Percentiles rank a stretch among this genome's conserved stretches.
Evolutionary conservation across 2,888 invertebrate species (phyloP).

Genomic region (Orthosia cruda): DNA sequence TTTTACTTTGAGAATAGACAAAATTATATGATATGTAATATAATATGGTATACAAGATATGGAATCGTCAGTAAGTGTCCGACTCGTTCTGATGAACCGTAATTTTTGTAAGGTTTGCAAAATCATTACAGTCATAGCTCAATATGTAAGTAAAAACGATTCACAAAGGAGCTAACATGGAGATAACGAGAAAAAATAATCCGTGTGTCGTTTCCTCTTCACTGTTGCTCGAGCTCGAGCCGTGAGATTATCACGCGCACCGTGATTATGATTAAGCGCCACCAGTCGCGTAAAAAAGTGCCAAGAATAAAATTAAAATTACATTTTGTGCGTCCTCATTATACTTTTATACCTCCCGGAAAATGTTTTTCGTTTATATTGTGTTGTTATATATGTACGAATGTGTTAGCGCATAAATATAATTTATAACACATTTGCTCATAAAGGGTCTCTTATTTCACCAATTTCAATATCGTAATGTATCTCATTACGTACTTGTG

Average conservation of each 20-base stretch:
- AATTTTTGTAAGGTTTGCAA: neutral
- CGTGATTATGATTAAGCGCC: constrained; percentile 87
- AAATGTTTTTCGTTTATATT: constrained; percentile 68
- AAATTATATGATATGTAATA: too few species aligned
- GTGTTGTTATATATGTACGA: constrained; percentile 32
- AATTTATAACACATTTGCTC: too few species aligned
- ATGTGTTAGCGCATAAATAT: constrained; percentile 27
- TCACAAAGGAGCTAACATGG: constrained; percentile 63
- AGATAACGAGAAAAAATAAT: constrained; percentile 79
- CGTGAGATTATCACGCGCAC: constrained; percentile 83
- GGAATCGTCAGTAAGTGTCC: neutral
- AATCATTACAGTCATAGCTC: constrained; percentile 27
- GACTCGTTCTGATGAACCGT: too few species aligned
- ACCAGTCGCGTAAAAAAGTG: constrained; percentile 79
- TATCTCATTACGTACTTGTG: too few species aligned
- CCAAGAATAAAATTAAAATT: constrained; percentile 84
- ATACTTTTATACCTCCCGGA: constrained; percentile 71
- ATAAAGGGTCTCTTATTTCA: too few species aligned
- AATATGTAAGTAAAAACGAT: constrained; percentile 75
- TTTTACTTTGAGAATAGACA: too few species aligned
- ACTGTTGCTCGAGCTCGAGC: constrained; percentile 72
- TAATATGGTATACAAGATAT: neutral
- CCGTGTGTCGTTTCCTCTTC: constrained; percentile 83
- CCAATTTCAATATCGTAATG: too few species aligned
- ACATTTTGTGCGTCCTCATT: constrained; percentile 80